Conservation (phyloP, 2,888 invertebrate genomes). For the Acanthosepion esculentum region DNA sequence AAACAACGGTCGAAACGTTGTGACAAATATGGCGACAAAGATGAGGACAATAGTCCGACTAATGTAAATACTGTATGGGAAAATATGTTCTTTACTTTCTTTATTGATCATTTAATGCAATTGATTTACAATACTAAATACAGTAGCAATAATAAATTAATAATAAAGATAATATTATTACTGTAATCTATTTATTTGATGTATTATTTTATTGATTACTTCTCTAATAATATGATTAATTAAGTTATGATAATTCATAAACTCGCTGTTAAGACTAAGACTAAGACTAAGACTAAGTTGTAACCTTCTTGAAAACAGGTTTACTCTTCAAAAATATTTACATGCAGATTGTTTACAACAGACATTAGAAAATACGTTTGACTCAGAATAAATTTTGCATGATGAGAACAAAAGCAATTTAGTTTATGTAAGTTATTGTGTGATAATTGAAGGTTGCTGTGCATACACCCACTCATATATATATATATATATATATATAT, state of each 20-base stretch:
- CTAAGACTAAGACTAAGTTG: no score
- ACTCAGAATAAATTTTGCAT: not conserved
- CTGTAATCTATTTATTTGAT: not conserved
- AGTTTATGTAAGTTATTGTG: not conserved
- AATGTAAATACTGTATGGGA: no score
- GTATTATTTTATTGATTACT: not conserved
- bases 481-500: not conserved
- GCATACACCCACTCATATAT: not conserved
- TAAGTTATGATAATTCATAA: not conserved
- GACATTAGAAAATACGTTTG: not conserved
- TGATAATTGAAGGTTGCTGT: not conserved
- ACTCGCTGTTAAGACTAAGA: no score
- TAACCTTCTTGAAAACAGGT: not conserved
- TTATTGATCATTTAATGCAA: no score
- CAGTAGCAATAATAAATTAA: no score
- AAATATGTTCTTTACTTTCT: no score
- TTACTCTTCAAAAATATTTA: not conserved
- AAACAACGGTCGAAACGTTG: no score
- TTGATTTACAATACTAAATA: no score
- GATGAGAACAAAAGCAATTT: not conserved
- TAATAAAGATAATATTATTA: no score
- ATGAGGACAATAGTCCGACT: no score
- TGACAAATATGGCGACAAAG: no score
- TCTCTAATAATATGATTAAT: not conserved
- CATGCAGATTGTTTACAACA: not conserved